A percentile compares a stretch with the other conserved stretches of the same genome.
phyloP scores from a whole-genome alignment of 1,140 invertebrate genomes.

The Tribolium madens region DNA sequence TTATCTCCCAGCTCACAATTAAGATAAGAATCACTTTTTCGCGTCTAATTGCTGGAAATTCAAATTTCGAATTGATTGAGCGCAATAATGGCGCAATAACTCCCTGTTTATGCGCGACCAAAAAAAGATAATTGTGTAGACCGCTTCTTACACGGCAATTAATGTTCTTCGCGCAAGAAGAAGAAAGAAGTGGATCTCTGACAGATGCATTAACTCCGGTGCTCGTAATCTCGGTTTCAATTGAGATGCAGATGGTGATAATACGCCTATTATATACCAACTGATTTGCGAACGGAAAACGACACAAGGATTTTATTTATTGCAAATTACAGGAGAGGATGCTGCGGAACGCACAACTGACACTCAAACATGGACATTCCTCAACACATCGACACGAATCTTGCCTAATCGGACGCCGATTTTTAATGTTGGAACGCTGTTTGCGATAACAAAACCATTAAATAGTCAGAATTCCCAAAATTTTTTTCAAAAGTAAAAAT shows the following conservation, averaged over 20 bases:
- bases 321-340: conserved; percentile 44
- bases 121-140: conserved; percentile 38
- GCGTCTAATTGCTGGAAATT: background rate
- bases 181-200: conserved; percentile 44
- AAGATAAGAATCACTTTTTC: conserved; percentile 37
- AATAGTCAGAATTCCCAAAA: background rate
- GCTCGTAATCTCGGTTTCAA: conserved; percentile 49
- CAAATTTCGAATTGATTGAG: conserved; percentile 24
- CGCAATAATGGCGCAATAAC: conserved; percentile 23
- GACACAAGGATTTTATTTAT: conserved; percentile 43
- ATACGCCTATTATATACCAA: conserved; percentile 52
- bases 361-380: background rate
- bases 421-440: background rate
- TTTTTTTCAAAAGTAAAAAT: background rate
- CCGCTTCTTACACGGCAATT: conserved; percentile 43
- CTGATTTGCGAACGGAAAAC: conserved; percentile 51
- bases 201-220: conserved; percentile 53
- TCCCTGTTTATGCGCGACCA: conserved; percentile 1
- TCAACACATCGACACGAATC: background rate
- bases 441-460: background rate
- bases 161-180: conserved; percentile 46
- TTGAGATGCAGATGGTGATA: conserved; percentile 53
- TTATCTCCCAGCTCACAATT: conserved; percentile 30
- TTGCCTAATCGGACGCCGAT: background rate
- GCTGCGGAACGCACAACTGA: background rate